Conservation (phyloP, 2,888 invertebrate species). For the Drosophila diplacantha region DNA sequence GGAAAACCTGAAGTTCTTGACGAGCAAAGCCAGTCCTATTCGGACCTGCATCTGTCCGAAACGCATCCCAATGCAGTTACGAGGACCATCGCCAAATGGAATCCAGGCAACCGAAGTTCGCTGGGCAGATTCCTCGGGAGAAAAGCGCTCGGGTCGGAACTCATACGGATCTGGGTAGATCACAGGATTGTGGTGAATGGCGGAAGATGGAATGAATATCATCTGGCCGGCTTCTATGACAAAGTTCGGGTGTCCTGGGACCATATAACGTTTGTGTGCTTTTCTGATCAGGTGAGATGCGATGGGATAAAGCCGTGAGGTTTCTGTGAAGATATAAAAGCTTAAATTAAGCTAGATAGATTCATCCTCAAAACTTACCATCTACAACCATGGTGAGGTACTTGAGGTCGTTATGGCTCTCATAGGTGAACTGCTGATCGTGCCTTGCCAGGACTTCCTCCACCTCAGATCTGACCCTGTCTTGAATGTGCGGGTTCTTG, state of each 20-base stretch:
- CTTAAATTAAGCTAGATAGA: neutral
- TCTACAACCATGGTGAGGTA: slow-evolving; percentile 26
- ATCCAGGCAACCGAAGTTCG: slow-evolving; percentile 74
- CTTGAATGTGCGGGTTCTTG: slow-evolving; percentile 53
- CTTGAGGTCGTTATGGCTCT: slow-evolving; percentile 43
- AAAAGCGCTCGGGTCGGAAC: slow-evolving; percentile 81
- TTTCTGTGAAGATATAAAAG: slow-evolving; percentile 76
- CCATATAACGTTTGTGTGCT: slow-evolving; percentile 78
- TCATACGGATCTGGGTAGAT: slow-evolving; percentile 79
- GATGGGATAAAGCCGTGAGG: slow-evolving; percentile 80
- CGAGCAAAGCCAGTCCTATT: slow-evolving; percentile 60
- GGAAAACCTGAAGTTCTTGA: slow-evolving; percentile 61
- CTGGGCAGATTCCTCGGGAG: slow-evolving; percentile 79
- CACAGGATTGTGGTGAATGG: slow-evolving; percentile 80
- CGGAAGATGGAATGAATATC: slow-evolving; percentile 64
- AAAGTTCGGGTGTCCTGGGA: slow-evolving; percentile 70
- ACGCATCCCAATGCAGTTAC: slow-evolving; percentile 49
- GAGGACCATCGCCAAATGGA: slow-evolving; percentile 1
- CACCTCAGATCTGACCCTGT: slow-evolving; percentile 52
- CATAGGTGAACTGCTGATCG: slow-evolving; percentile 57
- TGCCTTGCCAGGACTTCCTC: slow-evolving; percentile 41
- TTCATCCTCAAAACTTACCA: neutral
- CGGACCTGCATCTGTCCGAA: slow-evolving; percentile 69
- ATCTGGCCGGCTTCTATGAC: slow-evolving; percentile 76
- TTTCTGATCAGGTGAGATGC: slow-evolving; percentile 78